Evolutionary conservation across 1,140 invertebrate species (phyloP), one percentile per base, ranked within the genome.

Genomic region (Drosophila saltans): DNA sequence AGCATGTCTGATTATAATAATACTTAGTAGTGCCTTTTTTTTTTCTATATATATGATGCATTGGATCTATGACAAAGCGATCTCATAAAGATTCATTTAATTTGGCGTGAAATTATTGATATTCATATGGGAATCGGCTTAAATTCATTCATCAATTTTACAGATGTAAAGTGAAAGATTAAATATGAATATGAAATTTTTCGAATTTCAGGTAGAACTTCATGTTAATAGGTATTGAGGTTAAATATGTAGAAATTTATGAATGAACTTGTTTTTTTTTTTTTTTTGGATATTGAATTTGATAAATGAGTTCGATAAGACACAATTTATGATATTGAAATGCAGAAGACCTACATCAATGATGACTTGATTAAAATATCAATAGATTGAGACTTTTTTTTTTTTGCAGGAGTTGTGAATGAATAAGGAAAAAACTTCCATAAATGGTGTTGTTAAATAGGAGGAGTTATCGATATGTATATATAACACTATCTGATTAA

Each of bases 1-100:
- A 52, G 45, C 45, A 52, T 52, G 24, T 26, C 45, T 70, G 82
- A 70, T 79, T 78, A 75, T 60, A 78, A 75, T 83, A 66, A 40
- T 30, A 67, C 5, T 40, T 57, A 21, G 41, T 65, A 39, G 39
- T 58, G 45, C 43, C 45, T 60, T 58, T 59, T 69, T 72, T 26
- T 65, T 52, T 26, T 43, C 0, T 16, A 16, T 16, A 16, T 16
- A 16, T 16, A 16, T 16, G 16, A 16, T 16, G 63, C 57, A 74
- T 66, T 33, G 63, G 63, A 57, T 43, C 43, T 28, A 48, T 77
- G 74, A 77, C 77, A 70, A 77, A 77, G n/a, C 69, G 73, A 71
- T 56, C 55, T 48, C 21, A 26, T 21, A 52, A 52, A 52, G 21
- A 10, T 21, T 7, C 45, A 28, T 40, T 75, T 75, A 75, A 75